These are phyloP conservation scores for Limnephilus auricula DNA, from an alignment of 2,888 invertebrate genomes.

Conservation along the genomic window DNA sequence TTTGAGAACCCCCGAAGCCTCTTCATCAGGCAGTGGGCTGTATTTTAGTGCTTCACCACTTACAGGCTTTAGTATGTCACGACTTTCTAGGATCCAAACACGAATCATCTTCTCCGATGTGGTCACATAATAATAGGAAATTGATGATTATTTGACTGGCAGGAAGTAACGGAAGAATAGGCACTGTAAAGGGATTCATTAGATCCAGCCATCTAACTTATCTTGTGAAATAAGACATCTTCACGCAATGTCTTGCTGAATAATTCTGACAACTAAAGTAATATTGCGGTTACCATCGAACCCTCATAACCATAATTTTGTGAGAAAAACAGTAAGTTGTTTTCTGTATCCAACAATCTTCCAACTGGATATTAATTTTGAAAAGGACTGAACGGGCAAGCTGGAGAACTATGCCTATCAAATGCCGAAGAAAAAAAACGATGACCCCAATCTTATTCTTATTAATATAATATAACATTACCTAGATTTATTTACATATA, in stretches of 20 bases:
- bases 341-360: too few relatives aligned
- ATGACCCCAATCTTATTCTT: too few relatives aligned
- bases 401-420: too few relatives aligned
- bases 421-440: too few relatives aligned
- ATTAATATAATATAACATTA: too few relatives aligned
- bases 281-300: too few relatives aligned
- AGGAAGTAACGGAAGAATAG: background rate
- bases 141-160: background rate
- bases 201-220: background rate
- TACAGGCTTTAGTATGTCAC: slow-evolving; percentile 8
- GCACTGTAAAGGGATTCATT: background rate
- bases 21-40: background rate
- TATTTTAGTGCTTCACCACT: background rate
- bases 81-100: background rate
- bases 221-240: background rate
- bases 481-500: too few relatives aligned
- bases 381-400: too few relatives aligned
- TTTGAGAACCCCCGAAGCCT: background rate
- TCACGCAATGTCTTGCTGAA: background rate
- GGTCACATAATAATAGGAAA: background rate
- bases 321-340: too few relatives aligned
- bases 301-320: too few relatives aligned
- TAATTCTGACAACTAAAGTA: background rate
- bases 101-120: background rate
- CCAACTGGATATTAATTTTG: too few relatives aligned